Base-by-base conservation (phyloP, 2,888 invertebrate species). In the Sclerodermus sp. region DNA sequence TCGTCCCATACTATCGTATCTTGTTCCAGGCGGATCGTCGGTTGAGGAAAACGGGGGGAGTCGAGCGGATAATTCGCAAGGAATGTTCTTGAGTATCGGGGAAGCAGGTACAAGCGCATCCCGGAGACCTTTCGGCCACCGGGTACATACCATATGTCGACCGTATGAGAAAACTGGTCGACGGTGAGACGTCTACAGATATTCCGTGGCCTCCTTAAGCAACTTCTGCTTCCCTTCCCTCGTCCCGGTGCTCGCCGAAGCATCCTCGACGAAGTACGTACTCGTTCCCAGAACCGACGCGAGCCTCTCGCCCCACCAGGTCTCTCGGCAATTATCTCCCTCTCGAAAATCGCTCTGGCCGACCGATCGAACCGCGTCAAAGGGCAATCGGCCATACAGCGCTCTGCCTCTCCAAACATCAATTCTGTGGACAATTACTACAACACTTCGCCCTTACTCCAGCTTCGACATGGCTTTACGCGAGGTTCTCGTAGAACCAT, bases 121-220 rank as follows among this genome's bases (percentile, higher is more conserved):
- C 43, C 9, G 39, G 39, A 48, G 48, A 55, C 45, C 42, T 64
- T 59, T 57, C 32, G 57, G 49, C 50, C 64, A 62, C 64, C 57
- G 58, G 51, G 65, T 65, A 67, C 45, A 64, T 62, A 58, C 69
- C 70, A 70, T 68, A 67, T 70, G 70, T 64, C 66, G 66, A 62
- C 63, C 68, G 68, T 66, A 67, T 64, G 69, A 67, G 68, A 70
- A 68, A 68, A 70, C 67, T 67, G 66, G 68, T 66, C 64, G 70
- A 58, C 60, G 65, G 57, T 58, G 65, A 70, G 55, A 62, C 62
- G 62, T 57, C 66, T 63, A 66, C 64, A 62, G 67, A 68, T 71
- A 68, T 8, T 8, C 67, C 61, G 68, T 70, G 66, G 70, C 68
- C 70, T 70, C 67, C 67, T 71, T 65, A 60, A 63, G 63, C 62